phyloP scores from a whole-genome alignment of 1,140 invertebrate species.

The Diorhabda carinulata region DNA sequence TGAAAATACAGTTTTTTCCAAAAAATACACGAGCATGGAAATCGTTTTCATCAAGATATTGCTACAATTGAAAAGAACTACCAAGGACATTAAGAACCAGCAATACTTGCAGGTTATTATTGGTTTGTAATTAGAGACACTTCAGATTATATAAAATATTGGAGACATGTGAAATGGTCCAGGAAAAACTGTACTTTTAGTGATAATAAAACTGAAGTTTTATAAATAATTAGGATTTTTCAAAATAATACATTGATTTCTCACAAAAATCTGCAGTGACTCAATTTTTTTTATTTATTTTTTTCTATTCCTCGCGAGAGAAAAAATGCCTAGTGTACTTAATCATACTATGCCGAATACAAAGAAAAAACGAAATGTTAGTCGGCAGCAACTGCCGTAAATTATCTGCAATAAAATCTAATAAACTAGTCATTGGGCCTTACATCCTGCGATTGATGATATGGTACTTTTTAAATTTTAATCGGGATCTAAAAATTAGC shows the following conservation, averaged over 20 bases:
- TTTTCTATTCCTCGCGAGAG: neutral
- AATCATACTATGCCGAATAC: neutral
- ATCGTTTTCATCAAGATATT: too few species aligned
- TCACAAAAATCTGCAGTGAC: neutral
- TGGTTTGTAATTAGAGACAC: too few species aligned
- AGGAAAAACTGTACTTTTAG: neutral
- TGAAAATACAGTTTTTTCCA: too few species aligned
- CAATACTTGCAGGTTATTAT: too few species aligned
- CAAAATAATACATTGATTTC: neutral
- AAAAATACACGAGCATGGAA: too few species aligned
- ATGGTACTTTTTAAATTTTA: constrained; percentile 12
- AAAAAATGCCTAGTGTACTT: neutral
- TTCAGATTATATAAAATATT: too few species aligned
- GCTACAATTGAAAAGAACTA: too few species aligned
- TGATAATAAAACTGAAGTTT: neutral
- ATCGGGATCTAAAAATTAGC: constrained; percentile 12
- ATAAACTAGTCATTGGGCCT: constrained; percentile 10
- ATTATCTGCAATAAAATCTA: constrained; percentile 12
- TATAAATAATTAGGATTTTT: neutral
- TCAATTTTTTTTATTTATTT: neutral
- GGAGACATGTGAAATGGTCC: neutral
- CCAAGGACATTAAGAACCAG: too few species aligned
- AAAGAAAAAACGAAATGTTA: neutral
- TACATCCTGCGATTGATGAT: constrained; percentile 17
- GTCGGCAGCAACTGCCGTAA: constrained; percentile 4